phyloP scores from a whole-genome alignment of 2,113 vertebrate species.

The Myotis brandtii region DNA sequence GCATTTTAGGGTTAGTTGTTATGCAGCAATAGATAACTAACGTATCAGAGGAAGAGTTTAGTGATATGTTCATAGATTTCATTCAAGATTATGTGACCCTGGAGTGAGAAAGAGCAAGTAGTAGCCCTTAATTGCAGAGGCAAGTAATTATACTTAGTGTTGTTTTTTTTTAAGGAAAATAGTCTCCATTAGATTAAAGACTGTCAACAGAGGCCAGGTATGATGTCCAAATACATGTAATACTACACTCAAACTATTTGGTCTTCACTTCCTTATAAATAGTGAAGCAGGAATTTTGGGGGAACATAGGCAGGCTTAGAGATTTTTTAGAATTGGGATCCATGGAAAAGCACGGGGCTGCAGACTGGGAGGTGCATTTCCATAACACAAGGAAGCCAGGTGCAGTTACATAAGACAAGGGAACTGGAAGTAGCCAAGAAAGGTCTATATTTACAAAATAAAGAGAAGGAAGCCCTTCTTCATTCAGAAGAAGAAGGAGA shows the following conservation, averaged over 20 bases:
- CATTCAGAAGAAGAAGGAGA: too few species aligned
- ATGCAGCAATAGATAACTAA: neutral
- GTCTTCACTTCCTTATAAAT: neutral
- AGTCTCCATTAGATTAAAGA: neutral
- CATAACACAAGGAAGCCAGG: too few species aligned
- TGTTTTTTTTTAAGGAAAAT: neutral
- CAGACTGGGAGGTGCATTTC: too few species aligned
- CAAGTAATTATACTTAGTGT: neutral
- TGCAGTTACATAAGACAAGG: too few species aligned
- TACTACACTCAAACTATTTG: neutral
- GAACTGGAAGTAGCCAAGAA: too few species aligned
- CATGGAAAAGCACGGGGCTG: too few species aligned
- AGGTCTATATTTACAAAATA: too few species aligned
- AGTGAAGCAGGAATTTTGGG: neutral
- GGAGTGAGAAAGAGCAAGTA: neutral
- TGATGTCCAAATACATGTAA: neutral
- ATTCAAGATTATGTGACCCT: neutral
- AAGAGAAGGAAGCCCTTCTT: too few species aligned
- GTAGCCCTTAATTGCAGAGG: neutral
- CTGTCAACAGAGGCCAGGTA: fast-evolving
- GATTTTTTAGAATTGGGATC: too few species aligned
- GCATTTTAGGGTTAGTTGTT: neutral
- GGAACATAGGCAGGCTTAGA: too few species aligned
- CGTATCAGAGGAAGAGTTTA: neutral
- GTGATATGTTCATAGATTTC: neutral